Percentiles rank a stretch among this genome's conserved stretches.
phyloP scores from a whole-genome alignment of 2,797 vertebrate species.

The Micropoecilia bifurca region DNA sequence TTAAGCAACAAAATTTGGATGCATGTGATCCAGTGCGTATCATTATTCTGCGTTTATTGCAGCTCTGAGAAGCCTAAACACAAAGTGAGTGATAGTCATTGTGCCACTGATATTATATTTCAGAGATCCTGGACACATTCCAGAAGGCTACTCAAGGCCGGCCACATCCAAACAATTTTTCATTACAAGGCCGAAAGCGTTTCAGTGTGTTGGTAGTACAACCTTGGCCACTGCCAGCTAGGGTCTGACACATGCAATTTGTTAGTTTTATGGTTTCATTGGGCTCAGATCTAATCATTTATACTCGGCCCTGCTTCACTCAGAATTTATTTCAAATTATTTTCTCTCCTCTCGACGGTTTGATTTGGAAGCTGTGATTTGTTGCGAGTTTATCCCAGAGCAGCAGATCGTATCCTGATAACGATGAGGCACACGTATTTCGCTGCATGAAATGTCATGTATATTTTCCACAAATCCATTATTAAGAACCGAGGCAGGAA shows the following conservation, averaged over 20 bases:
- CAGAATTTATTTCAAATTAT: conserved; percentile 46
- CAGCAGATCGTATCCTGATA: neutral
- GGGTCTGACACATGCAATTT: conserved; percentile 61
- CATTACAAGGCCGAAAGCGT: conserved; percentile 48
- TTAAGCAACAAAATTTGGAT: neutral
- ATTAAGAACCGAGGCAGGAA: neutral
- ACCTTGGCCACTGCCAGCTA: conserved; percentile 50
- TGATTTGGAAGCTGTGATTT: conserved; percentile 20
- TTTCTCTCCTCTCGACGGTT: conserved; percentile 30
- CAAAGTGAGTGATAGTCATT: conserved; percentile 44
- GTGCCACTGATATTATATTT: conserved; percentile 53
- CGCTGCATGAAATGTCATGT: neutral
- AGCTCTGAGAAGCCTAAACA: conserved; percentile 41
- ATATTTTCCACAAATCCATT: neutral
- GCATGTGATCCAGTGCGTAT: conserved; percentile 8
- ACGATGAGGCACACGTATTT: neutral
- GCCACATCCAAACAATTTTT: conserved; percentile 65
- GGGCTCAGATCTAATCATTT: conserved; percentile 52
- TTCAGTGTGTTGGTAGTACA: conserved; percentile 41
- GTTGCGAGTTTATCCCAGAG: conserved; percentile 10
- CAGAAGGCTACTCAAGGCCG: conserved; percentile 65
- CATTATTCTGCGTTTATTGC: conserved; percentile 55
- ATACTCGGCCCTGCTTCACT: conserved; percentile 31
- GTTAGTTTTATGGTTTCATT: conserved; percentile 71
- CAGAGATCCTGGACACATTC: conserved; percentile 45